Evolutionary conservation across 2,797 vertebrate species (phyloP).

Genomic region (Babyrousa celebensis): DNA sequence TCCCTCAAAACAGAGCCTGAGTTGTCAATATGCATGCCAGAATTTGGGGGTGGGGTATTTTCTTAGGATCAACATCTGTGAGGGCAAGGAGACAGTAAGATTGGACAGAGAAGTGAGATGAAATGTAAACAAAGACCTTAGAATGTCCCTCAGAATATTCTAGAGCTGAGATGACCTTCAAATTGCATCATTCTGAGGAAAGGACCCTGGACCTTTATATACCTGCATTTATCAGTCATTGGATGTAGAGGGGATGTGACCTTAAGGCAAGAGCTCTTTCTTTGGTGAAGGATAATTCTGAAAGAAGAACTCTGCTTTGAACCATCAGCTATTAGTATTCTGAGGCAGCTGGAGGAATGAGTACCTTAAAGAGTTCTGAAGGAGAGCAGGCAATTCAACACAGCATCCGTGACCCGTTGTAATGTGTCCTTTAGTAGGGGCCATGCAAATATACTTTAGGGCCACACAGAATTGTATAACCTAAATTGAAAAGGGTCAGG

Average conservation of each 20-base stretch:
- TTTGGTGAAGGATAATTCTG: not conserved
- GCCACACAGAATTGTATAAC: not conserved
- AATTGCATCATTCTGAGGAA: conserved; percentile 9
- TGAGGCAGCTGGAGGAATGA: not conserved
- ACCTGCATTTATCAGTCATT: not conserved
- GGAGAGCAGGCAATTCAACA: not conserved
- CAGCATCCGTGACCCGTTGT: not conserved
- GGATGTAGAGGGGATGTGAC: not conserved
- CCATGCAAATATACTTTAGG: not conserved
- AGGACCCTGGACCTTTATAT: not conserved
- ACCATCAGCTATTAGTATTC: not conserved
- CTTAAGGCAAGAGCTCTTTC: not conserved
- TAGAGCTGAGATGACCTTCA: not conserved
- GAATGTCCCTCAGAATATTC: not conserved
- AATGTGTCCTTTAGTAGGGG: not conserved
- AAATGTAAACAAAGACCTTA: not conserved
- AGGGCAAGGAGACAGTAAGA: not conserved
- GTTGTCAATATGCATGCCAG: not conserved
- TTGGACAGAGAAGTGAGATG: not conserved
- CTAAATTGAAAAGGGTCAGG: not conserved
- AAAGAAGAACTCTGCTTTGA: not conserved
- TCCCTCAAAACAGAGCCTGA: not conserved
- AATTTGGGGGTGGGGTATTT: not conserved
- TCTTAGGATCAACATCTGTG: not conserved
- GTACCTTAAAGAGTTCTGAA: not conserved